Evolutionary conservation across 2,113 vertebrate genomes (phyloP), one percentile per base, ranked within the genome.

Genomic region (Thoracochromis brauschi): DNA sequence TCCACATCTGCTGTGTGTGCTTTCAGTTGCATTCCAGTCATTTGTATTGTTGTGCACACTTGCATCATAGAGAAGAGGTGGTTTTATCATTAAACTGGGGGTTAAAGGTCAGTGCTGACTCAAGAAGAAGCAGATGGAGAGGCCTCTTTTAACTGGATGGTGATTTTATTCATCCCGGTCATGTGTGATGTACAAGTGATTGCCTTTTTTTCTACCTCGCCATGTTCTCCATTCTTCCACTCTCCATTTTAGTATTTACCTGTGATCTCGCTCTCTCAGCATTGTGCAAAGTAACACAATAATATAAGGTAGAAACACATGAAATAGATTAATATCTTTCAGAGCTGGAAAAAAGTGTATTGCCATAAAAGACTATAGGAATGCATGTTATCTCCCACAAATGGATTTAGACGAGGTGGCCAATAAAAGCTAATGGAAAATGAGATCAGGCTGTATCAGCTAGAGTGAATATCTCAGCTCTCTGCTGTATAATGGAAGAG

Each of bases 191-290:
- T 86, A 80, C 81, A 84, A 88, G 80, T 83, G 78, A 83, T 11
- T 42, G 24, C 38, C 80, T 65, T 9, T 85, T 84, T 73, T 75
- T 75, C 38, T 82, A 17, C 47, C 60, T 86, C 6, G 12, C 87
- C 58, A 63, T 91, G 80, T 87, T 89, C 88, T 71, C 63, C 29
- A 17, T 85, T 38, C 24, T 40, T 73, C 60, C 29, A 79, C 68
- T 81, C 51, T 17, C 47, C 60, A 84, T 87, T 88, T 92, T 92
- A 95, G 94, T 95, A 93, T 95, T 95, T 92, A 92, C 86, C 82
- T 89, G 83, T 73, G 16, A 85, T 88, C 63, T 57, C 58, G 38
- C 55, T 85, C 85, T 87, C 65, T 82, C 75, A 90, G 83, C 60
- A 54, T 53, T 45, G 55, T 81, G 21, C 14, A 38, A 16, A 9